Evolutionary conservation across 2,888 invertebrate species (phyloP).

Genomic region (Pyralis farinalis): DNA sequence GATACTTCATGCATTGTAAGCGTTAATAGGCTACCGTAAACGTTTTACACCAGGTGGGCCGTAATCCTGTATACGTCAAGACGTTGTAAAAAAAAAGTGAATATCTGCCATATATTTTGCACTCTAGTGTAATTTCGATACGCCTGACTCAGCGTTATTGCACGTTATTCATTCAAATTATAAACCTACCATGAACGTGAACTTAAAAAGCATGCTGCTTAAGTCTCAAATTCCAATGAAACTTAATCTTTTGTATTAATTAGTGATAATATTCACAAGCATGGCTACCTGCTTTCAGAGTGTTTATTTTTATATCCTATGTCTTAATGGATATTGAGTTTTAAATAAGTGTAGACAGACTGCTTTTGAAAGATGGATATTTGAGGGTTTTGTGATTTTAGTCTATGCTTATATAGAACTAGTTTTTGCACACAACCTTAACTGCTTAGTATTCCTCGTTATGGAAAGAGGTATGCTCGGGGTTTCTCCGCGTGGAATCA

Average conservation of each 20-base stretch:
- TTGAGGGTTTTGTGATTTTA: not conserved
- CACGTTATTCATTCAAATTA: not conserved
- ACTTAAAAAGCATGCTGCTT: not conserved
- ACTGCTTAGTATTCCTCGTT: no score
- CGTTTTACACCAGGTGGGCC: no score
- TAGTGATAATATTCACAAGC: slow-evolving; percentile 4
- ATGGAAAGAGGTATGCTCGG: no score
- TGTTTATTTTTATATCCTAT: slow-evolving; percentile 9
- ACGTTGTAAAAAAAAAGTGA: no score
- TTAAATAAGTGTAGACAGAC: slow-evolving; percentile 11
- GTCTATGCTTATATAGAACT: no score
- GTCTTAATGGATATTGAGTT: slow-evolving; percentile 12
- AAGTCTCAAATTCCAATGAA: not conserved
- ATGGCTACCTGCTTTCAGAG: slow-evolving; percentile 1
- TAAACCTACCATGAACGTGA: not conserved
- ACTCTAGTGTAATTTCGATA: not conserved
- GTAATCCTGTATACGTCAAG: no score
- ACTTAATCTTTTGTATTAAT: slow-evolving; percentile 1
- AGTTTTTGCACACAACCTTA: no score
- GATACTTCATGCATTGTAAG: no score
- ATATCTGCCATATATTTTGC: not conserved
- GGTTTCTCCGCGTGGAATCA: no score
- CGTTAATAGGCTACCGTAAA: no score
- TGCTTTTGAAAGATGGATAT: not conserved
- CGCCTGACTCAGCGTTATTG: slow-evolving; percentile 4